A percentile compares a stretch with the other conserved stretches of the same genome.
Conservation (phyloP, 2,797 vertebrate species). For the Sebastes kiyomatsui region DNA sequence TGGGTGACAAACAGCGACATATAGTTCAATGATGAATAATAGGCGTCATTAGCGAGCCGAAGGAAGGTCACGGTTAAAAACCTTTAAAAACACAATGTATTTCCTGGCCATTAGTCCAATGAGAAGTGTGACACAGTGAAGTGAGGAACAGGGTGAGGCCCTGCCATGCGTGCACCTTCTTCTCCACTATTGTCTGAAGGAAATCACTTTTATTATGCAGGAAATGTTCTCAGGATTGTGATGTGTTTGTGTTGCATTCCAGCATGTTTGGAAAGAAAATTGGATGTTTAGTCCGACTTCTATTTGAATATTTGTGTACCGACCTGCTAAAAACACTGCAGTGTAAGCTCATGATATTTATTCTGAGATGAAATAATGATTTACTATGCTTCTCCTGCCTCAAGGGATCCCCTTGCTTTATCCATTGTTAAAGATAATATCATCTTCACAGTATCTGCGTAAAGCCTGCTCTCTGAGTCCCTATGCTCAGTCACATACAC, state of each 20-base stretch:
- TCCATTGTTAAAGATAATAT: neutral
- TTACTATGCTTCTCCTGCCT: neutral
- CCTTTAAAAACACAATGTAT: neutral
- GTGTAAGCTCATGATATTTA: neutral
- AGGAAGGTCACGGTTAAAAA: neutral
- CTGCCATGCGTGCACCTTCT: neutral
- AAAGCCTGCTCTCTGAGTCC: neutral
- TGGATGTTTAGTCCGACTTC: neutral
- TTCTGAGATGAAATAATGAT: neutral
- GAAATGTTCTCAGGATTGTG: constrained; percentile 26
- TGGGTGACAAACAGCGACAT: neutral
- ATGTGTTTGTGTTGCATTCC: constrained; percentile 9
- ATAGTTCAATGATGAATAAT: neutral
- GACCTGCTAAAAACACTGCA: neutral
- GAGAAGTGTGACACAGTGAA: neutral
- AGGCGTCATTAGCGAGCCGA: too few species aligned
- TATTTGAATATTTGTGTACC: neutral
- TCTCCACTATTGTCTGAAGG: constrained; percentile 31
- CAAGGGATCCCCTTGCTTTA: neutral
- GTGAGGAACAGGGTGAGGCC: neutral
- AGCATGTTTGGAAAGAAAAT: neutral
- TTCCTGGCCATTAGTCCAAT: neutral
- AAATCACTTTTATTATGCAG: constrained; percentile 44
- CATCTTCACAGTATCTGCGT: neutral
- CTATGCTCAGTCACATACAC: neutral